Conservation (phyloP, 2,888 invertebrate species). For the Serripes groenlandicus region DNA sequence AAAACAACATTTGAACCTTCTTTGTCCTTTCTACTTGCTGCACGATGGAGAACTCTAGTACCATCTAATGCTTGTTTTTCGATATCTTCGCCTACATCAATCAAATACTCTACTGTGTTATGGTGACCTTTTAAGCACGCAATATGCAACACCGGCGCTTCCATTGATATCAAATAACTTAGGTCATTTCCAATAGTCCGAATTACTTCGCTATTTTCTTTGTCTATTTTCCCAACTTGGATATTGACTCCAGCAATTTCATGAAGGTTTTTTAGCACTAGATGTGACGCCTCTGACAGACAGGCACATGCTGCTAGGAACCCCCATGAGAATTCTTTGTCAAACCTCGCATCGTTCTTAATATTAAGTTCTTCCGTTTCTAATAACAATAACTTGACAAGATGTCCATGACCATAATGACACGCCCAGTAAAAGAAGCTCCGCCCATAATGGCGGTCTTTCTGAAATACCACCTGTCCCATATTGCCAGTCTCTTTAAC, state of each 20-base stretch:
- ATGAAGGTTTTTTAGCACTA: conserved; percentile 29
- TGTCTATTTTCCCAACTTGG: not conserved
- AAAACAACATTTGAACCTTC: conserved; percentile 40
- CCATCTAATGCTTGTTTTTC: conserved; percentile 55
- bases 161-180: conserved; percentile 43
- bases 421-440: conserved; percentile 65
- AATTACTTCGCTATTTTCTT: conserved; percentile 36
- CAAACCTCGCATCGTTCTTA: conserved; percentile 51
- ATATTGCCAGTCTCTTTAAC: conserved; percentile 58
- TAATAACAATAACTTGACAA: conserved; percentile 44
- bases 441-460: conserved; percentile 50
- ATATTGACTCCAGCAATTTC: too few species aligned
- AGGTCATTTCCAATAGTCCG: conserved; percentile 34
- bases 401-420: conserved; percentile 60
- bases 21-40: conserved; percentile 39
- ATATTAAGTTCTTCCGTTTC: conserved; percentile 49
- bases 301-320: conserved; percentile 61
- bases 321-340: conserved; percentile 51
- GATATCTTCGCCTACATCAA: conserved; percentile 53
- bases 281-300: conserved; percentile 21
- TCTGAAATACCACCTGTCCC: conserved; percentile 55
- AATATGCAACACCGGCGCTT: conserved; percentile 63
- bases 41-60: conserved; percentile 58
- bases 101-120: conserved; percentile 43
- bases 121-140: conserved; percentile 54